phyloP scores from a whole-genome alignment of 37 sponge, comb jelly and placozoan genomes.

The Axinella damicornis region DNA sequence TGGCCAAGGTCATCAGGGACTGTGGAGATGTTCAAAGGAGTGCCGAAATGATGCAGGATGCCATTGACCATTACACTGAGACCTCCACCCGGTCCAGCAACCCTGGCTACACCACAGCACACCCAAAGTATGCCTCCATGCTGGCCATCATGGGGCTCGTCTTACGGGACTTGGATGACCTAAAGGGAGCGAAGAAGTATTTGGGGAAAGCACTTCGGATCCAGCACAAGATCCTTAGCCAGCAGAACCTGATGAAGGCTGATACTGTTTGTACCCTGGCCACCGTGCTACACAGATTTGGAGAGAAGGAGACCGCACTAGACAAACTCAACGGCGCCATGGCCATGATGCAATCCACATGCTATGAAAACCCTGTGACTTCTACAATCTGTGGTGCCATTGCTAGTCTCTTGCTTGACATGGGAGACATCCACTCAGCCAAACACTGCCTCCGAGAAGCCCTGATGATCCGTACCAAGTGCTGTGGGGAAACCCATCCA shows the following conservation, averaged over 20 bases:
- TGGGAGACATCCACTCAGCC: background rate
- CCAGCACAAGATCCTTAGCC: background rate
- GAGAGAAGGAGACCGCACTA: background rate
- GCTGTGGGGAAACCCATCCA: constrained; percentile 1
- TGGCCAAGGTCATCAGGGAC: background rate
- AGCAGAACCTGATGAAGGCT: background rate
- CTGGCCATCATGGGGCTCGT: background rate
- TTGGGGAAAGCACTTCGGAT: background rate
- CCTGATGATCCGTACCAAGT: background rate
- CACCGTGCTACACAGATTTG: background rate
- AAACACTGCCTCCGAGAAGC: background rate
- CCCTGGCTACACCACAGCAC: too few relatives aligned
- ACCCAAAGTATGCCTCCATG: too few relatives aligned
- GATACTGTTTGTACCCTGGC: background rate
- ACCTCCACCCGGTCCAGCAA: too few relatives aligned
- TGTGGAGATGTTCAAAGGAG: background rate
- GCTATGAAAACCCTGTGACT: background rate
- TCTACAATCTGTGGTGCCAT: background rate
- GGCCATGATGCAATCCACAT: background rate
- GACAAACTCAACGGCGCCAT: background rate
- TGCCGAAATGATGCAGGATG: background rate
- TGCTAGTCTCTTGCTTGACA: background rate
- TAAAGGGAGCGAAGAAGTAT: background rate
- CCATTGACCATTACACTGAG: too few relatives aligned
- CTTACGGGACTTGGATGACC: background rate